These are phyloP conservation scores for Mareca penelope DNA, from an alignment of 2,797 vertebrate genomes.

Conservation along the genomic window DNA sequence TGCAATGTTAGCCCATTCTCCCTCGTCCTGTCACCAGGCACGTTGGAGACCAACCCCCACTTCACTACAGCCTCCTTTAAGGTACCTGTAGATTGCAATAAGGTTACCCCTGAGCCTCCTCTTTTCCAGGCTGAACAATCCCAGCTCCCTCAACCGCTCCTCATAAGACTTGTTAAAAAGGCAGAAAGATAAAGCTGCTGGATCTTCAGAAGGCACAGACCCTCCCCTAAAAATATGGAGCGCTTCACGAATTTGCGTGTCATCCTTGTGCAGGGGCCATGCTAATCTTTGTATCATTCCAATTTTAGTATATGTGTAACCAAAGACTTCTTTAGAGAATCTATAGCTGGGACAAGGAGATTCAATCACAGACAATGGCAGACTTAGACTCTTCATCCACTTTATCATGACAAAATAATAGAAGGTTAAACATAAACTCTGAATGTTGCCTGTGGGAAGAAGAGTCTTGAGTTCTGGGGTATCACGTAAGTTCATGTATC, in stretches of 20 bases:
- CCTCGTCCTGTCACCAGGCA: too few relatives aligned
- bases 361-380: neutral
- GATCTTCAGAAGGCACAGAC: too few relatives aligned
- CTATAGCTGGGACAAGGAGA: neutral
- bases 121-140: too few relatives aligned
- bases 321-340: neutral
- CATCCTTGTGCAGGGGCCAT: constrained; percentile 68
- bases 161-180: too few relatives aligned
- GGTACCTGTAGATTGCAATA: too few relatives aligned
- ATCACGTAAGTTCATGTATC: neutral
- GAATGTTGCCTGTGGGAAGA: neutral
- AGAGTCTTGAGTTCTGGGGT: neutral
- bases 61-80: too few relatives aligned
- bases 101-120: too few relatives aligned
- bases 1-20: too few relatives aligned
- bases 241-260: constrained; percentile 79
- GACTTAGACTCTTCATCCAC: neutral
- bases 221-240: constrained; percentile 63
- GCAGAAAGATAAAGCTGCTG: too few relatives aligned
- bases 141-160: too few relatives aligned
- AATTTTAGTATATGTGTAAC: constrained; percentile 73
- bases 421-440: neutral
- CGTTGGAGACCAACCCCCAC: too few relatives aligned
- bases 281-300: constrained; percentile 80
- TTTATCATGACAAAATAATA: neutral